Evolutionary conservation across 1,140 invertebrate genomes (phyloP).

Genomic region (Aleiodes sp.): DNA sequence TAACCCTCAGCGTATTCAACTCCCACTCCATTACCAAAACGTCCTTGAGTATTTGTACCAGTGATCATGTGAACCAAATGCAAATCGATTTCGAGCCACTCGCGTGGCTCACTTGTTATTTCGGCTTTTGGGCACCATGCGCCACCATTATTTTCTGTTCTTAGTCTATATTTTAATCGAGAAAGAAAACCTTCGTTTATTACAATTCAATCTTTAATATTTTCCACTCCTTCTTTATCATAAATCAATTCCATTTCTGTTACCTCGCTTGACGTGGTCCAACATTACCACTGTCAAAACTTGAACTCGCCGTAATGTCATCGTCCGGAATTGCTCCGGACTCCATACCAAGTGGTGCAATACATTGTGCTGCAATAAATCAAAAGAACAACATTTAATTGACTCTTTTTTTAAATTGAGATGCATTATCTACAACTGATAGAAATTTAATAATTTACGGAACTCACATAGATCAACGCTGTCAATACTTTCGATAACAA

Average conservation of each 20-base stretch:
- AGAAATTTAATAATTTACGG: background rate
- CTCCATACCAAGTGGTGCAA: conserved; percentile 77
- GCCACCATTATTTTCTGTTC: conserved; percentile 80
- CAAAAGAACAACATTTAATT: background rate
- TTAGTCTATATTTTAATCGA: conserved; percentile 71
- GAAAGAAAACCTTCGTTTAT: background rate
- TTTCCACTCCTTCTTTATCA: background rate
- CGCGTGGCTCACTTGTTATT: conserved; percentile 75
- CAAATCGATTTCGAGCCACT: conserved; percentile 85
- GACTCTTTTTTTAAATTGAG: background rate
- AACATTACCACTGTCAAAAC: conserved; percentile 77
- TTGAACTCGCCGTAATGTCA: conserved; percentile 77
- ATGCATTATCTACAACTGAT: background rate
- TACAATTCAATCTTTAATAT: background rate
- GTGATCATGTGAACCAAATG: conserved; percentile 79
- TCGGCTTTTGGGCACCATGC: conserved; percentile 86
- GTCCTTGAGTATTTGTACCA: conserved; percentile 83
- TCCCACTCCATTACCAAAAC: conserved; percentile 86
- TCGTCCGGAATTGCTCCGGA: conserved; percentile 74
- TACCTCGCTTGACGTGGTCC: conserved; percentile 77
- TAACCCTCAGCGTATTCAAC: conserved; percentile 83
- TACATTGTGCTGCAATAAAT: conserved; percentile 70
- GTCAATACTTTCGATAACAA: conserved; percentile 11
- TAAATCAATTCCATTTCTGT: conserved; percentile 34
- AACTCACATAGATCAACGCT: conserved; percentile 32